Conservation (phyloP, 1,140 invertebrate genomes). For the Eueides isabella region DNA sequence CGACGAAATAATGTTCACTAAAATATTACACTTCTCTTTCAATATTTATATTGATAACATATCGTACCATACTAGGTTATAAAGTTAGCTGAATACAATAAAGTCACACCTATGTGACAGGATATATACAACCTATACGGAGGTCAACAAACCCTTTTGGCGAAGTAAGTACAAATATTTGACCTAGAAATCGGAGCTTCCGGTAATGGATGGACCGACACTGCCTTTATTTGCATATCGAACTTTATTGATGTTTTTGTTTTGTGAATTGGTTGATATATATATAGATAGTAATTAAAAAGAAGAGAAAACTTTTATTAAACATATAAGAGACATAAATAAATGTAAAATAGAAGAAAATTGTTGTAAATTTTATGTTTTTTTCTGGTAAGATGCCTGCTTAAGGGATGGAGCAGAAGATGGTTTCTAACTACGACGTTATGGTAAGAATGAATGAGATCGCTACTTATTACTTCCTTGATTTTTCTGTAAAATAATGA, state of each 20-base stretch:
- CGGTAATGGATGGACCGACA: not conserved
- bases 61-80: not conserved
- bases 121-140: not conserved
- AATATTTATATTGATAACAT: not conserved
- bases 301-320: too few species aligned
- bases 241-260: not conserved
- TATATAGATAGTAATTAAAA: too few species aligned
- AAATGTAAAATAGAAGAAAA: too few species aligned
- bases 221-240: slow-evolving; percentile 2
- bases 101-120: slow-evolving; percentile 7
- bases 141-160: not conserved
- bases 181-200: slow-evolving; percentile 7
- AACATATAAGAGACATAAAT: too few species aligned
- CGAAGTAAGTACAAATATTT: slow-evolving; percentile 3
- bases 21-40: not conserved
- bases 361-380: too few species aligned
- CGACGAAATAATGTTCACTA: too few species aligned
- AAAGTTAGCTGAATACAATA: not conserved
- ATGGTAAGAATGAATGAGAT: too few species aligned
- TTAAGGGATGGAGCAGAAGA: too few species aligned
- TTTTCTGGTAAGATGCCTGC: too few species aligned
- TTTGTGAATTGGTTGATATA: not conserved
- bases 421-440: too few species aligned
- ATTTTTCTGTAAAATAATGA: too few species aligned
- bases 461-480: too few species aligned